Base-by-base conservation (phyloP, 2,797 vertebrate species). In the Iguana delicatissima region DNA sequence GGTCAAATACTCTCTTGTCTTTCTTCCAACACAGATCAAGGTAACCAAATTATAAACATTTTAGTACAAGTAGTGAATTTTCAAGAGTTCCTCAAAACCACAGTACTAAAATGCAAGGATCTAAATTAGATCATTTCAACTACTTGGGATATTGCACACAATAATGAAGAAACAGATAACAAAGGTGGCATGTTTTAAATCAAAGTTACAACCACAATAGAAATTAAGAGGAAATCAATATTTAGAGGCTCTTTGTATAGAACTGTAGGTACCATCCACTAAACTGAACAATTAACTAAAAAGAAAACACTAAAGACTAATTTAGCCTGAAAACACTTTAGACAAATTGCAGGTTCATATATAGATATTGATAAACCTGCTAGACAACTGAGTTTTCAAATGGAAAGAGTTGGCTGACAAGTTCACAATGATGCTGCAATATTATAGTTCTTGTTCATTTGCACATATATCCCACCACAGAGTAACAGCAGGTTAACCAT, bases 301-400 rank as follows among this genome's bases (percentile, higher is more conserved):
- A 91, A 88, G 81, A 12, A 67, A 92, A 62, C 20, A 79, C 35
- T 76, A 24, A 94, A 80, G 4, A 3, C 24, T 72, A 89, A 91
- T 91, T 93, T 88, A 62, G 90, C 90, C 93, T 93, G 85, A 94
- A 62, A 90, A 16, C 38, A 85, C 69, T 94, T 80, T 85, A 89
- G 91, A 90, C 29, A 89, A 85, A 95, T 89, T 93, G 89, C 84
- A 80, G 80, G 86, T 92, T 77, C 42, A 62, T 20, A 46, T 57
- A 93, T 87, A 90, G 50, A 92, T 74, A 89, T 16, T 52, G 92
- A 91, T 87, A 93, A 88, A 80, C 77, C 22, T 67, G 57, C 92
- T 93, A 94, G 84, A 92, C 89, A 59, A 95, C 91, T 93, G 93
- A 87, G 0, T 69, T 94, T 94, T 93, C 87, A 93, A 52, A 94